Evolutionary conservation across 2,797 vertebrate species (phyloP).

Genomic region (Enteromius argenteus): DNA sequence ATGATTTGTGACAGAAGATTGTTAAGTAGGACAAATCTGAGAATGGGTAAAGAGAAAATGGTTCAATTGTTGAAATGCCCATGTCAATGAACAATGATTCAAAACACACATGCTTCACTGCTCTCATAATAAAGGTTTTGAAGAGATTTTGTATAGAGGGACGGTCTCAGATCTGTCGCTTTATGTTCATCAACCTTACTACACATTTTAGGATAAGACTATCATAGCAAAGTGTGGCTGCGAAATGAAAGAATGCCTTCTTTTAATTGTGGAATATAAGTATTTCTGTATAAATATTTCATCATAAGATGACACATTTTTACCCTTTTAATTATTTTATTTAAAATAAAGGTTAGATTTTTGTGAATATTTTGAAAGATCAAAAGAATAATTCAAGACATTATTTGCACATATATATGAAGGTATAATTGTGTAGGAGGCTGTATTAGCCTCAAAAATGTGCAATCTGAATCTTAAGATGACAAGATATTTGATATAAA

Average conservation of each 20-base stretch:
- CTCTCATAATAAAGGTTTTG: neutral
- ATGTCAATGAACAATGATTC: neutral
- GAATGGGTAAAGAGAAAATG: too few species aligned
- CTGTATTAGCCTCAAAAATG: neutral
- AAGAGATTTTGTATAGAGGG: neutral
- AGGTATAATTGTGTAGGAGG: neutral
- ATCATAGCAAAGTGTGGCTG: neutral
- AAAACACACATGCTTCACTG: neutral
- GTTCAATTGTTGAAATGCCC: too few species aligned
- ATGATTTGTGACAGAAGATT: too few species aligned
- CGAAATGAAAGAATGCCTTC: neutral
- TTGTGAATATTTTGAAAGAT: neutral
- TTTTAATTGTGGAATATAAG: neutral
- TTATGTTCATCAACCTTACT: neutral
- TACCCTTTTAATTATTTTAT: neutral
- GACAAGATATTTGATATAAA: neutral
- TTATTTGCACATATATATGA: neutral
- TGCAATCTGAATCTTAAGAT: neutral
- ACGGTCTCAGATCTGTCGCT: neutral
- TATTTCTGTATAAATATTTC: neutral
- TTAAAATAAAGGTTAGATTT: neutral
- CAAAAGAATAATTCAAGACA: neutral
- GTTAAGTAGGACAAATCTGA: too few species aligned
- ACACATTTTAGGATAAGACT: neutral
- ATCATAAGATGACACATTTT: neutral